Percentiles rank a stretch among this genome's conserved stretches.
These are phyloP conservation scores for Argyra leucocephala DNA, from an alignment of 2,888 invertebrate genomes.

Conservation along the genomic window DNA sequence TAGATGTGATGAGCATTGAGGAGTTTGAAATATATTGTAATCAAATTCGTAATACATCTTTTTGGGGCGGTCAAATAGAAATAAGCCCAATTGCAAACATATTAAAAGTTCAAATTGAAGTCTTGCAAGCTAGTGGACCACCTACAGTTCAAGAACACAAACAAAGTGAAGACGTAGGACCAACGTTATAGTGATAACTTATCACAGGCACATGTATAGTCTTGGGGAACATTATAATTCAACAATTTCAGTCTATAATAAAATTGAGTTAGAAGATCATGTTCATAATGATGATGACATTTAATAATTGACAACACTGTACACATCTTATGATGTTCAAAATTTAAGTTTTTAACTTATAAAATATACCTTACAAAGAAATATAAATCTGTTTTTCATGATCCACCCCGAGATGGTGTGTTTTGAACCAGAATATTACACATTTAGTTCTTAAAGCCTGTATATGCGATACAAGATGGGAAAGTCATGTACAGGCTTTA, in stretches of 20 bases:
- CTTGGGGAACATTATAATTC: constrained; percentile 98
- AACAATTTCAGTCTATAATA: constrained; percentile 41
- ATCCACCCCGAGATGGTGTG: too few relatives aligned
- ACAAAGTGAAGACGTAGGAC: constrained; percentile 50
- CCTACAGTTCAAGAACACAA: constrained; percentile 64
- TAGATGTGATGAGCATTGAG: constrained; percentile 58
- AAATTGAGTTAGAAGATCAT: background rate
- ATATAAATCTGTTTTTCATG: too few relatives aligned
- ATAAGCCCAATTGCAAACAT: constrained; percentile 68
- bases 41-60: constrained; percentile 65
- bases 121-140: constrained; percentile 80
- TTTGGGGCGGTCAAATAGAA: constrained; percentile 95
- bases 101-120: constrained; percentile 69
- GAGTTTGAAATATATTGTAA: constrained; percentile 81
- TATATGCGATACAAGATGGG: too few relatives aligned
- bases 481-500: too few relatives aligned
- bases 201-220: constrained; percentile 85
- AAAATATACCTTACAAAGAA: too few relatives aligned
- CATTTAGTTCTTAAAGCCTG: too few relatives aligned
- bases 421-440: too few relatives aligned
- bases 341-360: background rate
- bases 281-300: background rate
- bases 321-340: background rate
- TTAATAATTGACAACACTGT: background rate
- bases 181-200: constrained; percentile 65